Conservation (phyloP, 2,797 vertebrate species). For the Manis javanica region DNA sequence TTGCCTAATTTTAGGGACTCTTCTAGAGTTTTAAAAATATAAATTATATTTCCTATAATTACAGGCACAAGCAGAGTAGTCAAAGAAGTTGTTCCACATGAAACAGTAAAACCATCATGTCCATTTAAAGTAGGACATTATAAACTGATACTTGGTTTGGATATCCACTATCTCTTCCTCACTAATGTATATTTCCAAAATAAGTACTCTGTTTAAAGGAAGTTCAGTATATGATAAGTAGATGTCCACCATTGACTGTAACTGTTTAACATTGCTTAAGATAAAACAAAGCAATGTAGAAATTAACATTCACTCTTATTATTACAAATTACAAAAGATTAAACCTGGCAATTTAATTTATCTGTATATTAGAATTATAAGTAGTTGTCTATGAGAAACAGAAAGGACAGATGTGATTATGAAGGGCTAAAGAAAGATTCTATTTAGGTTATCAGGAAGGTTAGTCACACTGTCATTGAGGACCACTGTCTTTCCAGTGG, state of each 20-base stretch:
- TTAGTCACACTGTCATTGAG: not conserved
- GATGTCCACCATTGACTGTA: not conserved
- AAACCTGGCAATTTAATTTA: not conserved
- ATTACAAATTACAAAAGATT: constrained; percentile 17
- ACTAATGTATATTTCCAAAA: not conserved
- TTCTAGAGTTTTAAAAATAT: not conserved
- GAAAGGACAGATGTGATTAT: not conserved
- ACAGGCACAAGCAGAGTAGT: not conserved
- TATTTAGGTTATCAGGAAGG: not conserved
- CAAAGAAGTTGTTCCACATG: not conserved
- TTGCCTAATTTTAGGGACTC: not conserved
- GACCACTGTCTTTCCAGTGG: too few relatives aligned
- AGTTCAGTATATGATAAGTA: not conserved
- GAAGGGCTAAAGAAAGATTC: constrained; percentile 9
- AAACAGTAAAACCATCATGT: not conserved
- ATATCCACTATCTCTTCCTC: not conserved
- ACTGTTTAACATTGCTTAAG: not conserved
- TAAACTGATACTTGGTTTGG: not conserved
- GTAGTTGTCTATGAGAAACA: constrained; percentile 16
- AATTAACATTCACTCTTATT: constrained; percentile 35
- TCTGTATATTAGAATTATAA: constrained; percentile 38
- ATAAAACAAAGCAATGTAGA: not conserved
- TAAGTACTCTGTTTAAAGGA: not conserved
- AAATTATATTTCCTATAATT: constrained; percentile 17
- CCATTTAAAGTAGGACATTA: not conserved